Evolutionary conservation across 2,888 invertebrate species (phyloP).

Genomic region (Machimus rusticus): DNA sequence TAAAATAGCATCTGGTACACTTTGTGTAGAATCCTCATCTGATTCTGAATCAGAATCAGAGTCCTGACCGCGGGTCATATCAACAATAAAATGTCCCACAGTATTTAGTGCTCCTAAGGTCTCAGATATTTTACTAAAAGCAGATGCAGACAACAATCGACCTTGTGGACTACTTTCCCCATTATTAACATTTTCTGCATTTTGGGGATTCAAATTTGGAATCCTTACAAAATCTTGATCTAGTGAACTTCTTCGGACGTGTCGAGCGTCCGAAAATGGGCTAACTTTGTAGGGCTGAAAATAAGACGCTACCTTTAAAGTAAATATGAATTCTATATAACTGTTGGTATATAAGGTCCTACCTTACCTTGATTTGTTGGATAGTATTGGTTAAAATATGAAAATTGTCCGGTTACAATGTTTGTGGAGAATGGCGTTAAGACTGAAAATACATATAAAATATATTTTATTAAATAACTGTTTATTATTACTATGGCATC

Average conservation of each 20-base stretch:
- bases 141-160: constrained; percentile 68
- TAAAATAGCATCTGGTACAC: constrained; percentile 77
- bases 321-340: constrained; percentile 54
- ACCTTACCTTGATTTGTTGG: constrained; percentile 6
- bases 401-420: background rate
- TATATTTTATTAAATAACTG: background rate
- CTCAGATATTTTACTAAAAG: constrained; percentile 71
- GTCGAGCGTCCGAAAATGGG: constrained; percentile 50
- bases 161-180: constrained; percentile 57
- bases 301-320: constrained; percentile 63
- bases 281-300: constrained; percentile 59
- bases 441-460: background rate
- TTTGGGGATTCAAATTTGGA: background rate
- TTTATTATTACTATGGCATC: too few species aligned
- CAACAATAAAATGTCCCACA: constrained; percentile 84
- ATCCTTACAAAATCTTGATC: background rate
- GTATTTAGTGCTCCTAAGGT: constrained; percentile 83
- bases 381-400: background rate
- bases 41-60: constrained; percentile 51
- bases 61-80: constrained; percentile 71
- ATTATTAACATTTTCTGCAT: background rate
- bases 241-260: background rate
- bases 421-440: background rate
- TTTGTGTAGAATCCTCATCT: constrained; percentile 55
- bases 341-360: background rate